Percentiles rank a stretch among this genome's conserved stretches.
phyloP scores from a whole-genome alignment of 2,888 invertebrate species.

The Archips xylosteana region DNA sequence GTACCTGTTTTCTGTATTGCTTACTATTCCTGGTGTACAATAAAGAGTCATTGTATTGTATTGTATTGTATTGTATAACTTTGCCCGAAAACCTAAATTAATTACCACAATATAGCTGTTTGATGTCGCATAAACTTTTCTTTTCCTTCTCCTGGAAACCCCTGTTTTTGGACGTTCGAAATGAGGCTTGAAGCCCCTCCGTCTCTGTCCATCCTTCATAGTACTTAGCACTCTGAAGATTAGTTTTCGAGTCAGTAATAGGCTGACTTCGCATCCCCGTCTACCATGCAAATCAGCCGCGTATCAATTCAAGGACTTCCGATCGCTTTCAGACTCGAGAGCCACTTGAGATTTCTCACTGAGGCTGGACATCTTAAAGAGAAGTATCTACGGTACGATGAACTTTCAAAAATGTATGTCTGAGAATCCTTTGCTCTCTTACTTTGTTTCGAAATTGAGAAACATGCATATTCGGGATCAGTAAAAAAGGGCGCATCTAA shows the following conservation, averaged over 20 bases:
- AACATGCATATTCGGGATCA: too few species aligned
- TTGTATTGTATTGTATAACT: too few species aligned
- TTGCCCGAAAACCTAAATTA: too few species aligned
- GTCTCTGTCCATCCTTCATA: slow-evolving; percentile 40
- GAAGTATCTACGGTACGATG: not conserved
- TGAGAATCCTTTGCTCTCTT: too few species aligned
- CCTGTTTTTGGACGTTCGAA: too few species aligned
- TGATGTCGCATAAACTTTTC: not conserved
- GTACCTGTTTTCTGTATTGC: too few species aligned
- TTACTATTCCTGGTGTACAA: too few species aligned
- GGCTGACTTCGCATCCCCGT: slow-evolving; percentile 67
- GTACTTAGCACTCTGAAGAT: slow-evolving; percentile 66
- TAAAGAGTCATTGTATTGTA: too few species aligned
- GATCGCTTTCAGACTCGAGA: slow-evolving; percentile 45
- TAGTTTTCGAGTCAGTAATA: slow-evolving; percentile 69
- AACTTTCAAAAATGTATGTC: not conserved
- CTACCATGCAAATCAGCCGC: slow-evolving; percentile 72
- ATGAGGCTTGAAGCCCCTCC: too few species aligned
- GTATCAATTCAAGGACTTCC: slow-evolving; percentile 62
- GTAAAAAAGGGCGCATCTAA: too few species aligned
- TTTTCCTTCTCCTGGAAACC: not conserved
- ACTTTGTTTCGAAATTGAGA: too few species aligned
- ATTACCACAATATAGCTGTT: too few species aligned
- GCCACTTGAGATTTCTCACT: not conserved
- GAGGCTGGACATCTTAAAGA: slow-evolving; percentile 2